Conservation (phyloP, 2,113 vertebrate genomes). For the Heliornis fulica region DNA sequence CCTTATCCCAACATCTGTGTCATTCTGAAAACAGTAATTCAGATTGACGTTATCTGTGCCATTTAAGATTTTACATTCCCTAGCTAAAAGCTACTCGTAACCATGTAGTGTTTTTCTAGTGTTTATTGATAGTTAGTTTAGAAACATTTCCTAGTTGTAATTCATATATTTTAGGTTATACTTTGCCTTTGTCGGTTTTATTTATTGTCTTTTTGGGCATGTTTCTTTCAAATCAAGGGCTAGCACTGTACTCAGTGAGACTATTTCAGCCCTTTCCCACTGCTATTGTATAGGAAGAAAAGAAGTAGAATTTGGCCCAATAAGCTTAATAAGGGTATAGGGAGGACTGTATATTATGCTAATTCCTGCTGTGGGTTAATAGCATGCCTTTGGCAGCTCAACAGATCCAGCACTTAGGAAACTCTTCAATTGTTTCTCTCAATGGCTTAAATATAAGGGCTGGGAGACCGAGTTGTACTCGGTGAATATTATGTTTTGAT, state of each 20-base stretch:
- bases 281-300: not conserved
- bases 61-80: constrained; percentile 81
- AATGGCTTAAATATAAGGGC: not conserved
- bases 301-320: not conserved
- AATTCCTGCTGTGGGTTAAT: not conserved
- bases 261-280: not conserved
- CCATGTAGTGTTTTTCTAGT: constrained; percentile 49
- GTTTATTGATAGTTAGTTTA: constrained; percentile 47
- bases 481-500: not conserved
- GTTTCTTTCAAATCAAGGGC: not conserved
- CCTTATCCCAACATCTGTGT: constrained; percentile 87
- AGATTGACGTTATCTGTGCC: constrained; percentile 78
- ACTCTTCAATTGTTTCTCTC: not conserved
- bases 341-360: not conserved
- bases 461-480: not conserved
- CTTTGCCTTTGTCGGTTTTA: not conserved
- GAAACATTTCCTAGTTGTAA: constrained; percentile 25
- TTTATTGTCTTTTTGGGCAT: not conserved
- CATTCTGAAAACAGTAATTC: constrained; percentile 81
- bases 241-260: not conserved
- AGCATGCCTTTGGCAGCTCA: not conserved
- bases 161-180: constrained; percentile 13
- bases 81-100: constrained; percentile 74
- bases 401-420: not conserved
- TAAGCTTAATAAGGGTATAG: not conserved